Evolutionary conservation across 2,113 vertebrate genomes (phyloP).

Genomic region (Chitala chitala): DNA sequence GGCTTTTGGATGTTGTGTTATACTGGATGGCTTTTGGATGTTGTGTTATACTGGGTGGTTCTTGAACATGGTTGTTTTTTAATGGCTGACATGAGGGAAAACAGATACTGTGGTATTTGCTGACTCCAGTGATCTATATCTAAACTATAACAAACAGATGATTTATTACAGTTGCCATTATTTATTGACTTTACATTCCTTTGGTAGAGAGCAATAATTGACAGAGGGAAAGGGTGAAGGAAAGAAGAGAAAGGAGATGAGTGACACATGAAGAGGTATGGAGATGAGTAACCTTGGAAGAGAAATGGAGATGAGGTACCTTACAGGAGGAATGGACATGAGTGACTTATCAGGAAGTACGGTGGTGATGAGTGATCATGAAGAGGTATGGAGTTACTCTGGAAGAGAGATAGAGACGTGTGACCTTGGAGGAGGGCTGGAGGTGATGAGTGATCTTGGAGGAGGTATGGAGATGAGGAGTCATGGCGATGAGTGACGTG

Average conservation of each 20-base stretch:
- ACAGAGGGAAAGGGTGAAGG: constrained; percentile 8
- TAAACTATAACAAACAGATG: not conserved
- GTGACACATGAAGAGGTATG: not conserved
- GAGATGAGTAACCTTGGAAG: not conserved
- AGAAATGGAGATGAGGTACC: constrained; percentile 5
- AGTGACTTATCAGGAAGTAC: too few species aligned
- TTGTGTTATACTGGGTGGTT: not conserved
- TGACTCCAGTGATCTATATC: not conserved
- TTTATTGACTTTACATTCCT: constrained; percentile 7
- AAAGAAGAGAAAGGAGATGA: not conserved
- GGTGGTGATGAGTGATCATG: too few species aligned
- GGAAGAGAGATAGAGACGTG: too few species aligned
- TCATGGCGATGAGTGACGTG: too few species aligned
- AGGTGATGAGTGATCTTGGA: too few species aligned
- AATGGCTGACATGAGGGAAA: not conserved
- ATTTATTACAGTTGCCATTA: not conserved
- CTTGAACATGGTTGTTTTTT: too few species aligned
- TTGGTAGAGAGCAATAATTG: not conserved
- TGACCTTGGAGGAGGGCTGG: too few species aligned
- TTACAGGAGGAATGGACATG: constrained; percentile 5
- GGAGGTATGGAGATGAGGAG: too few species aligned
- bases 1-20: too few species aligned
- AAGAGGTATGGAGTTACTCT: too few species aligned
- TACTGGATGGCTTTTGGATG: too few species aligned
- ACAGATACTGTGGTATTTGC: not conserved